Conservation (phyloP, 2,113 vertebrate species). For the Albula glossodonta region DNA sequence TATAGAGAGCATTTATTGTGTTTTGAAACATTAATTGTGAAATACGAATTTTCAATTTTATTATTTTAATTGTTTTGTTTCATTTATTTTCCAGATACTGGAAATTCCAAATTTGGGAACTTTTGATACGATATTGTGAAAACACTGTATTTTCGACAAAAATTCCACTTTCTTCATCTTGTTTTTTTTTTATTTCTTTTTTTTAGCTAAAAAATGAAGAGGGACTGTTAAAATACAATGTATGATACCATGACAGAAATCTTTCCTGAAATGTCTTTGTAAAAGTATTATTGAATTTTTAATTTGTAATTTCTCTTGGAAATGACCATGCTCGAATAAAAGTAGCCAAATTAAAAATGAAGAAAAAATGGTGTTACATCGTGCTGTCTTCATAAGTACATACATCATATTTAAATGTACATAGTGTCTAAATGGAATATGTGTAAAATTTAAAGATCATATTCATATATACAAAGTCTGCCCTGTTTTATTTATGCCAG, state of each 20-base stretch:
- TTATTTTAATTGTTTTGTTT: constrained; percentile 92
- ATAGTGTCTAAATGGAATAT: neutral
- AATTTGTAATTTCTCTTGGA: constrained; percentile 97
- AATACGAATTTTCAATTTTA: constrained; percentile 87
- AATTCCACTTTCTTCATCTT: constrained; percentile 98
- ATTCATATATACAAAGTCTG: neutral
- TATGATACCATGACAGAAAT: constrained; percentile 90
- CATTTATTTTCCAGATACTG: constrained; percentile 93
- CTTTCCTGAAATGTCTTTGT: constrained; percentile 97
- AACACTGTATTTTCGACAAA: constrained; percentile 98
- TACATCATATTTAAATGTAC: neutral
- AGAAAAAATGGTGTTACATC: constrained; percentile 58
- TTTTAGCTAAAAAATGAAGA: constrained; percentile 86
- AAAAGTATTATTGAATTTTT: constrained; percentile 98
- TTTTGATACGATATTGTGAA: constrained; percentile 98
- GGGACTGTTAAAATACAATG: constrained; percentile 92
- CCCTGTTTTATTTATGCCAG: neutral
- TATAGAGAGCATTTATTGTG: constrained; percentile 92
- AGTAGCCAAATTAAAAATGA: constrained; percentile 91
- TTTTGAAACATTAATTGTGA: constrained; percentile 93
- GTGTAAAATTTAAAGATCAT: neutral
- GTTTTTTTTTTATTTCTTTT: constrained; percentile 83
- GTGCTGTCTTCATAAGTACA: constrained; percentile 28
- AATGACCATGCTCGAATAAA: constrained; percentile 98
- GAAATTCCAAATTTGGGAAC: constrained; percentile 96